phyloP scores from a whole-genome alignment of 2,888 invertebrate species.

The Heliconius cydno region DNA sequence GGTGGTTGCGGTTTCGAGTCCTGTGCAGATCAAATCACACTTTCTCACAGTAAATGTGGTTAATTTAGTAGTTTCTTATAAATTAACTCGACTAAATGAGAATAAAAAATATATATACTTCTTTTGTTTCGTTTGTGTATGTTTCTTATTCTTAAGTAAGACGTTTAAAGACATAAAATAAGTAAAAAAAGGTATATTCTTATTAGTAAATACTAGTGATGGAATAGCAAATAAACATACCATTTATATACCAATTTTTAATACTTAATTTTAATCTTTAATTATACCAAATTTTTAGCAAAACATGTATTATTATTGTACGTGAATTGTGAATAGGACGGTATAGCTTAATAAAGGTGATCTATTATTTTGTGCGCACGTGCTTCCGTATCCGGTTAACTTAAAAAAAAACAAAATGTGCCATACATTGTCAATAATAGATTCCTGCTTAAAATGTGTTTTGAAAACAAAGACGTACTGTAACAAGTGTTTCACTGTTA shows the following conservation, averaged over 20 bases:
- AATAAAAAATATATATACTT: background rate
- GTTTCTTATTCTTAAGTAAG: too few species aligned
- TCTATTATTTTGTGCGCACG: constrained; percentile 37
- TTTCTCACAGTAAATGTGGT: constrained; percentile 12
- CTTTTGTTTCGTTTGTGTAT: too few species aligned
- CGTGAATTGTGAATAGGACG: constrained; percentile 26
- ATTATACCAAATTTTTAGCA: background rate
- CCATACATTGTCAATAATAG: too few species aligned
- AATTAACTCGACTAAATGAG: background rate
- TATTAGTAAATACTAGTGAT: too few species aligned
- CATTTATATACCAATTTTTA: too few species aligned
- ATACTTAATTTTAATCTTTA: too few species aligned
- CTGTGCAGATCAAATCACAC: constrained; percentile 29
- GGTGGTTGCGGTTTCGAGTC: constrained; percentile 20
- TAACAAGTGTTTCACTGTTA: background rate
- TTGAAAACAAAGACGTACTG: background rate
- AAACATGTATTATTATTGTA: background rate
- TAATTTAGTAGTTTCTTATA: background rate
- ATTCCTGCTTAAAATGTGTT: too few species aligned
- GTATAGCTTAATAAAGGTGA: constrained; percentile 10
- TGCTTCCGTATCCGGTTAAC: constrained; percentile 42
- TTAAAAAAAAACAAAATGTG: background rate
- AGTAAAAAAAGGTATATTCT: too few species aligned
- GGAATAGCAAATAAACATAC: too few species aligned
- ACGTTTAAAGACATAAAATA: too few species aligned